Evolutionary conservation across 2,797 vertebrate species (phyloP).

Genomic region (Sebastes glaucus): DNA sequence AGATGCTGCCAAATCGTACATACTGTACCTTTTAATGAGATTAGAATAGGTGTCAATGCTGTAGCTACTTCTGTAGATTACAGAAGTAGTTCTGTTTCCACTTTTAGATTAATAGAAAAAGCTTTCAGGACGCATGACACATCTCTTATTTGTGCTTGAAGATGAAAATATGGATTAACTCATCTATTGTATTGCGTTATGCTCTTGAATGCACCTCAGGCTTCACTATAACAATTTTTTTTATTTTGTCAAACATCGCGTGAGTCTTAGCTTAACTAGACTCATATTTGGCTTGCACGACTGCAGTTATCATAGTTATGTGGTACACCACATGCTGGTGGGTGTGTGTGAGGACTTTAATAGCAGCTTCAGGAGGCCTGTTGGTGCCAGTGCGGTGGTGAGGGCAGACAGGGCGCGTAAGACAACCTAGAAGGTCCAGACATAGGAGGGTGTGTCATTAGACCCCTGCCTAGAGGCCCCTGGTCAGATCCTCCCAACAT

Average conservation of each 20-base stretch:
- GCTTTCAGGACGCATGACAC: background rate
- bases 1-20: no score
- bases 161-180: background rate
- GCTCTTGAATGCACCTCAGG: background rate
- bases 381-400: background rate
- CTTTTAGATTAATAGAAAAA: background rate
- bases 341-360: conserved; percentile 2
- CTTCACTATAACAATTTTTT: background rate
- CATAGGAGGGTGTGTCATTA: conserved; percentile 87
- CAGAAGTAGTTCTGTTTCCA: no score
- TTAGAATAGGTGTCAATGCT: background rate
- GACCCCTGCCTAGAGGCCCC: conserved; percentile 85
- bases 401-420: conserved; percentile 24
- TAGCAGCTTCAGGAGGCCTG: conserved; percentile 5
- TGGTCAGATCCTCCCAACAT: conserved; percentile 88
- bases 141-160: background rate
- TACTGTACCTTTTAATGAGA: no score
- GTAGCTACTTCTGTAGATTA: background rate
- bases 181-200: background rate
- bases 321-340: background rate
- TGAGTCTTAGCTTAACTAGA: background rate
- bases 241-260: background rate
- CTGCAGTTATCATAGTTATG: background rate
- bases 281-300: background rate
- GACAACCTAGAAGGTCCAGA: conserved; percentile 51